Base-by-base conservation (phyloP, 53 echinoderm and acorn worm species). In the Apostichopus leukothele region DNA sequence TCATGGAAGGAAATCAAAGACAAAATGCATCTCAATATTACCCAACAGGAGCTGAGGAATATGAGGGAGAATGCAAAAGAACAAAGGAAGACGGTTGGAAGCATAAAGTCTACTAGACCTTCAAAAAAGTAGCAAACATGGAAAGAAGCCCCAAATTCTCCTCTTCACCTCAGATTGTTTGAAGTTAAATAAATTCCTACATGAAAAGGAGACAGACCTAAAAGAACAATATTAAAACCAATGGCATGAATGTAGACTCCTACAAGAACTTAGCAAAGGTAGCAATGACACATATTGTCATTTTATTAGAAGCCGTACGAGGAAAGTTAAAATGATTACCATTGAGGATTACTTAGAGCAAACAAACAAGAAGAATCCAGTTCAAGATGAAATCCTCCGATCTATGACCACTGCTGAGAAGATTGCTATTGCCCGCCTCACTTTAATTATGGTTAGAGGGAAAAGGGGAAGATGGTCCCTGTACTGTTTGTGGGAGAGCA, bases 121-220 rank as follows among this genome's bases (percentile, higher is more conserved):
- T 25, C 25, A 25, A 25, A 25, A 25, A 25, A 25, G 25, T 25
- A 89, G 27, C 76, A 11, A 50, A 16, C 25, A 3, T 93, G 91
- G 90, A 91, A 87, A 87, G 61, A 66, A 77, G 23, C 76, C 91
- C 23, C 80, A 89, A 54, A 50, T 89, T 3, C 88, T 93, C 18
- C 91, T 91, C 22, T 90, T 93, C 12, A 93, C 93, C 14, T 84
- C 92, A 9, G 93, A 93, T 75, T 91, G 91, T 78, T 60, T 93
- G 5, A 89, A 91, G 52, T 89, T 91, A 13, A 86, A 93, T 75
- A 57, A 18, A 53, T 91, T 75, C 75, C 86, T 93, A 4, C 55
- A 67, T 4, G 51, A 88, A 67, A 39, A 60, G 13, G 89, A 91
- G 86, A 86, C 73, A 63, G 51, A 67, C 2, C 14, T 91, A 26